Evolutionary conservation across 35 echinoderm and acorn worm species (phyloP).

Genomic region (Ptychodera flava): DNA sequence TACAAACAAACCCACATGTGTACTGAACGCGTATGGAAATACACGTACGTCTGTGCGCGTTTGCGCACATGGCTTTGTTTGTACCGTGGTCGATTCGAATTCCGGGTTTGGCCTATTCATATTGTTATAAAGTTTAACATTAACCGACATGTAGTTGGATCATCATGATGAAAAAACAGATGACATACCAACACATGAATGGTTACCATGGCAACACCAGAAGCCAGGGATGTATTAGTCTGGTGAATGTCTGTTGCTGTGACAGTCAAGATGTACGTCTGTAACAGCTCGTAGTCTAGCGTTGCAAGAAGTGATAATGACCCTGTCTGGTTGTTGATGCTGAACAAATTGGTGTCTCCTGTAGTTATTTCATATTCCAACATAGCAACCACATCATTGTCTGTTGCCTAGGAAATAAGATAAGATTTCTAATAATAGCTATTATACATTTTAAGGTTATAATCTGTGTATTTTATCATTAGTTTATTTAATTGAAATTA

Average conservation of each 20-base stretch:
- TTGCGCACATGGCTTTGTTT: no score
- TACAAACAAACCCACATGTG: no score
- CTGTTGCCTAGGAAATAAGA: conserved; percentile 43
- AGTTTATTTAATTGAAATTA: no score
- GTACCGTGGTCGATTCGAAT: no score
- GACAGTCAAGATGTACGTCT: conserved; percentile 37
- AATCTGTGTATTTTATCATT: no score
- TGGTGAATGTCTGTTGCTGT: conserved; percentile 31
- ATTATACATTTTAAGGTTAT: no score
- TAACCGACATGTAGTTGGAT: no score
- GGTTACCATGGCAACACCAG: conserved; percentile 4
- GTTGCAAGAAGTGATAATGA: conserved; percentile 41
- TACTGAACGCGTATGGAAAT: no score
- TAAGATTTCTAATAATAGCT: neutral
- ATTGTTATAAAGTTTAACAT: no score
- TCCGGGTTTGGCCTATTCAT: no score
- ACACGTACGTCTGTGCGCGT: no score
- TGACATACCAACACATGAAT: neutral
- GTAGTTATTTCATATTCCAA: conserved; percentile 34
- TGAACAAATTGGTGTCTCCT: conserved; percentile 44
- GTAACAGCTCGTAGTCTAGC: conserved; percentile 48
- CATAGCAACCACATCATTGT: conserved; percentile 27
- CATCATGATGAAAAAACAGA: no score
- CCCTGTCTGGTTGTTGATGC: conserved; percentile 36
- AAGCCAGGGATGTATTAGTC: conserved; percentile 34